Base-by-base conservation (phyloP, 2,113 vertebrate genomes). In the Delphinus delphis region DNA sequence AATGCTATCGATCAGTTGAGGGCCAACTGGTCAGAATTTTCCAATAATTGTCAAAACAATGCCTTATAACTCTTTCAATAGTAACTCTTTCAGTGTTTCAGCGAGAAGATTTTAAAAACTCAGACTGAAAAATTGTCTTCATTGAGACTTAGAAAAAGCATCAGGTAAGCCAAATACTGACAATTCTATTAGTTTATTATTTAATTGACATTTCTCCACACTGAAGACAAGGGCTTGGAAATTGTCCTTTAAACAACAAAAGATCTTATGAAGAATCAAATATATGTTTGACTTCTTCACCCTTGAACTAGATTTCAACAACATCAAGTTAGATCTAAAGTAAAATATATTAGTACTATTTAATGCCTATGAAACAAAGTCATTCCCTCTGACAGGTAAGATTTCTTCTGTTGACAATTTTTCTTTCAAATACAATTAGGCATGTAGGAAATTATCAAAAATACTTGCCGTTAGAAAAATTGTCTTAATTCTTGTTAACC, bases 381-480 rank as follows among this genome's bases (percentile, higher is more conserved):
- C 89, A 97, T 98, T 98, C 93, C 95, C 96, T 98, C 85, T 62
- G 96, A 96, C 90, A 97, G 36, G 28, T 91, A 98, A 97, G 96
- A 97, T 98, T 98, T 98, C 97, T 98, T 98, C 97, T 97, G 97
- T 86, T 93, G 89, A 98, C 95, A 17, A 90, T 95, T 93, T 98
- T 98, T 98, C 98, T 97, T 98, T 97, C 98, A 98, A 99, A 99
- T 98, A 98, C 96, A 97, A 97, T 98, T 98, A 98, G 86, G 97
- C 97, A 93, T 77, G 98, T 98, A 97, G 97, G 98, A 98, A 98
- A 98, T 98, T 99, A 99, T 99, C 98, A 99, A 99, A 99, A 99
- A 99, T 98, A 99, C 98, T 98, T 98, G 98, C 98, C 98, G 97
- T 98, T 97, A 98, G 96, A 98, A 99, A 99, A 99, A 98, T 98